Base-by-base conservation (phyloP, 1,140 invertebrate genomes). In the Diorhabda elongata region DNA sequence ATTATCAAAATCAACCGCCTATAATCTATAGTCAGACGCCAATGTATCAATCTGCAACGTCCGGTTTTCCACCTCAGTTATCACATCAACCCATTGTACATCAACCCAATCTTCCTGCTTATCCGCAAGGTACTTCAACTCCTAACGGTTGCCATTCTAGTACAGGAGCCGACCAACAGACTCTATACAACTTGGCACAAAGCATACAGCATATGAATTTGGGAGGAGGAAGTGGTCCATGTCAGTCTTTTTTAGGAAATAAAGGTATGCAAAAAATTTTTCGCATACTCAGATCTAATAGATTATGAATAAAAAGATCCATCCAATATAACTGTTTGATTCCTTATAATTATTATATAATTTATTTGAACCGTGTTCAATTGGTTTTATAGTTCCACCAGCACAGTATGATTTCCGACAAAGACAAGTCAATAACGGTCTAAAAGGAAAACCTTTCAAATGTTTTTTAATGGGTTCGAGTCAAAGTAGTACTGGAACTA, bases 401-500 rank as follows among this genome's bases (percentile, higher is more conserved):
- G 42, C 64, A 8, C 64, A 65, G 41, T 65, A 42, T 11, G 64
- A 62, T 42, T 63, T 47, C 11, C 63, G 64, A 42, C 66, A 70
- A 61, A 59, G 61, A 2, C 62, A 61, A 42, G 11, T 45, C 4
- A 70, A 66, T 44, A 45, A 64, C 5, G 5, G 62, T 61, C 44
- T 67, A 11, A 65, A 65, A 56, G 52, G 52, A 41, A 65, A 65
- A 43, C 47, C 57, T 6, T 65, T 65, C 56, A 65, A 65, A 9
- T 26, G 43, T 42, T 65, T 58, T 42, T 5, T 44, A 26, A 69
- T 78, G 52, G 68, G 73, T 65, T 78, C 78, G 41, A 78, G 77
- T 73, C 78, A 79, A 8, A 79, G 77, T 58, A 81, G 78, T 67
- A 77, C 74, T 3, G 79, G 77, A 26, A 75, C 77, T 2, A 81